Conservation (phyloP, 2,113 vertebrate genomes). For the Eonycteris spelaea region DNA sequence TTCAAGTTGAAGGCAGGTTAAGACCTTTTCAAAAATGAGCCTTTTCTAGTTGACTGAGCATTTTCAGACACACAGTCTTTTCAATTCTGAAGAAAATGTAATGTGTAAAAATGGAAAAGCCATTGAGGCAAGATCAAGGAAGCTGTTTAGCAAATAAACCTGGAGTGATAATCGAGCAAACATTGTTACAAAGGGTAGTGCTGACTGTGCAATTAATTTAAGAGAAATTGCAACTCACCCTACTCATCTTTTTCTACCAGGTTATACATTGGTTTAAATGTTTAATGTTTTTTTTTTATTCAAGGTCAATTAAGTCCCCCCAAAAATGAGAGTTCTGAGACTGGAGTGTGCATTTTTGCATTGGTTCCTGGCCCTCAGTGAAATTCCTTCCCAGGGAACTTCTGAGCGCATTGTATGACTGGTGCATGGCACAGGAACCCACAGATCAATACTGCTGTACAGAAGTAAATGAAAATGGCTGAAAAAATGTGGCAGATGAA, state of each 20-base stretch:
- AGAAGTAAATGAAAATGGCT: conserved; percentile 56
- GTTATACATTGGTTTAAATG: conserved; percentile 33
- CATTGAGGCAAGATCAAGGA: conserved; percentile 47
- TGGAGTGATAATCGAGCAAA: conserved; percentile 45
- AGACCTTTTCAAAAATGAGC: conserved; percentile 22
- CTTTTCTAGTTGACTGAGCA: conserved; percentile 46
- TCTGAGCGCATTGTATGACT: conserved; percentile 40
- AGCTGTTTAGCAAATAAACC: conserved; percentile 53
- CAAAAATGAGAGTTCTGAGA: background rate
- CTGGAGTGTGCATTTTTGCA: background rate
- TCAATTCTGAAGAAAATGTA: conserved; percentile 40
- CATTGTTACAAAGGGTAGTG: conserved; percentile 1
- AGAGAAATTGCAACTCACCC: conserved; percentile 27
- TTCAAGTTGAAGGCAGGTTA: conserved; percentile 41
- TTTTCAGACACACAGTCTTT: conserved; percentile 39
- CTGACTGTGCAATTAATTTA: conserved; percentile 40
- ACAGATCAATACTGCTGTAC: conserved; percentile 55
- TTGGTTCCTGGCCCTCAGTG: conserved; percentile 3
- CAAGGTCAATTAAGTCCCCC: conserved; percentile 7
- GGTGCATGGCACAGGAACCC: background rate
- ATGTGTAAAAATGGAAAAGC: conserved; percentile 49
- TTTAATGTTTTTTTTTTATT: background rate
- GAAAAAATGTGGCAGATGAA: conserved; percentile 62
- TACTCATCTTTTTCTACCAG: background rate
- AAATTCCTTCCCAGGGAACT: conserved; percentile 50